phyloP scores from a whole-genome alignment of 2,113 vertebrate species.

The Lamprologus callipterus region DNA sequence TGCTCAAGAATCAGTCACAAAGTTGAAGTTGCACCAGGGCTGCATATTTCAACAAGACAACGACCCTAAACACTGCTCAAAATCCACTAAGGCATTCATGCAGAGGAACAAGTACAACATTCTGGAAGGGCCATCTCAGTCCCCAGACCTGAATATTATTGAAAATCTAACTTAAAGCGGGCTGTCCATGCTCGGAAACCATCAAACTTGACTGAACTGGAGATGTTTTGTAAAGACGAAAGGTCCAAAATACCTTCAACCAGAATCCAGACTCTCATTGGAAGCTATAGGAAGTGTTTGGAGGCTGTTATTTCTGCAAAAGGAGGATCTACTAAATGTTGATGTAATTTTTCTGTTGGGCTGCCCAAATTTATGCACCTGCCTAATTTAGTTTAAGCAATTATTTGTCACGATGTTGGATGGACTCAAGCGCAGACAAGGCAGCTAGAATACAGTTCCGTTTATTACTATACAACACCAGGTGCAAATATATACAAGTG shows the following conservation, averaged over 20 bases:
- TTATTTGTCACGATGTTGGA: too few relatives aligned
- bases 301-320: neutral
- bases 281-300: neutral
- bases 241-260: neutral
- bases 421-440: too few relatives aligned
- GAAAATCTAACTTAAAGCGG: accelerated
- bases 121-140: neutral
- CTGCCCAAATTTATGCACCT: accelerated
- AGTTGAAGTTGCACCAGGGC: neutral
- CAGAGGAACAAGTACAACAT: neutral
- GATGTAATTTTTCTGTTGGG: neutral
- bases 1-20: neutral
- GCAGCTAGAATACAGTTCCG: too few relatives aligned
- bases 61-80: accelerated
- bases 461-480: too few relatives aligned
- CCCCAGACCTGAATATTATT: neutral
- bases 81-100: neutral
- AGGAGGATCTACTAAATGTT: neutral
- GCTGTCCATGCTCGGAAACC: neutral
- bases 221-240: neutral
- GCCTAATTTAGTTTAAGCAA: neutral
- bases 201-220: neutral
- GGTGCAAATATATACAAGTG: too few relatives aligned
- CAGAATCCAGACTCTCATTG: neutral
- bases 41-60: neutral